Base-by-base conservation (phyloP, 2,797 vertebrate genomes). In the Gephyroberyx darwinii region DNA sequence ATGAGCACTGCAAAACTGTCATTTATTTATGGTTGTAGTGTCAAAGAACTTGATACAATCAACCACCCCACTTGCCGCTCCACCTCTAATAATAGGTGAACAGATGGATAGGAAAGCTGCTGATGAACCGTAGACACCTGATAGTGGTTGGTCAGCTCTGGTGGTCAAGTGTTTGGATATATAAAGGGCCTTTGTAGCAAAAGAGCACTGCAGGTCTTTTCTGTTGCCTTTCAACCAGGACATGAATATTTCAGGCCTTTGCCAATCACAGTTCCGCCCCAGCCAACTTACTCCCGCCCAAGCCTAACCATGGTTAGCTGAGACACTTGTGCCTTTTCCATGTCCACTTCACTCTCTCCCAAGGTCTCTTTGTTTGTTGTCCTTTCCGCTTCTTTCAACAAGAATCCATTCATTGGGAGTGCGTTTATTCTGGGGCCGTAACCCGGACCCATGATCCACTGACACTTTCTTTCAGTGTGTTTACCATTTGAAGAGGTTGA, bases 241-340 rank as follows among this genome's bases (percentile, higher is more conserved):
- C 12, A 16, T 94, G 45, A 92, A 92, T 93, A 88, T 88, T 94
- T 93, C 71, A 94, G 84, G 39, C 74, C 68, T 74, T 43, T 0
- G n/a, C 88, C 82, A 75, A 79, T 88, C 82, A 76, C 13, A 66
- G 22, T 41, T 37, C 4, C n/a, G 16, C 6, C 61, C 31, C 14
- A 10, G 37, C 12, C 6, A 14, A 7, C 8, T 39, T 35, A 57
- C 78, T 86, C 51, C 86, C 88, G 86, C 80, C 79, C 84, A 89
- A 86, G 78, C 85, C 90, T 89, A 79, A 69, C 80, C 85, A 78
- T 75, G 45, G 71, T 52, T 67, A 75, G 43, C 78, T 65, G 59
- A 84, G 76, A 76, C 78, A 57, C 45, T 54, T 22, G 41, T 69
- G 70, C 65, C 64, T 89, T 65, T 66, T 69, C 61, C 66, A 20